Base-by-base conservation (phyloP, 1,140 invertebrate genomes). In the Maniola jurtina region DNA sequence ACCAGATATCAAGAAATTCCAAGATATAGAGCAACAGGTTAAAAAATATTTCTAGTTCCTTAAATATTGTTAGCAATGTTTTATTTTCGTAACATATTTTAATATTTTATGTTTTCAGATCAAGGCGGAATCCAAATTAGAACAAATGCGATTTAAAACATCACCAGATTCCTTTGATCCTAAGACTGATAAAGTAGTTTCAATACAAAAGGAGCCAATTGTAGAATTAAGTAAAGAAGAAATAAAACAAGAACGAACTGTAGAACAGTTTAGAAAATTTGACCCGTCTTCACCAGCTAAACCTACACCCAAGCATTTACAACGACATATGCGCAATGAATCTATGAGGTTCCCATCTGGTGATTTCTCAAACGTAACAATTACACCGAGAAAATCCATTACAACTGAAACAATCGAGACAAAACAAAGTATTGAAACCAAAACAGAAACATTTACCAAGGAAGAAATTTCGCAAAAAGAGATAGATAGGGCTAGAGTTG, bases 281-380 rank as follows among this genome's bases (percentile, higher is more conserved):
- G 87, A 89, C 45, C 85, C 87, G 6, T 89, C 84, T 10, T 91
- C 87, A 36, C 85, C 90, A 6, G 86, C 85, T 13, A 92, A 91
- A 71, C 89, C 90, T n/a, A 90, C 89, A 15, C 90, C 90, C 7
- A 90, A 90, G 75, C 90, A 91, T 75, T 81, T 92, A 68, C 91
- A 91, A 79, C 86, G 90, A 61, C 91, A 92, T 70, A 89, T 91
- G 76, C 87, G 91, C 76, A 92, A 91, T 65, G 91, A 92, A 64
- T 92, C 91, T 0, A 92, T 92, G 91, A 81, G 88, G 68, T 92
- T 92, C 59, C 88, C 91, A 13, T 92, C 91, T 0, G 91, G 91
- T 16, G 91, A 92, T 64, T 92, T 91, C 70, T 92, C 91, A 0
- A 91, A 91, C 69, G 84, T 92, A 1, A 90, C 88, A 61, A 86